These are phyloP conservation scores for Lutjanus campechanus DNA, from an alignment of 2,797 vertebrate species.

Conservation along the genomic window DNA sequence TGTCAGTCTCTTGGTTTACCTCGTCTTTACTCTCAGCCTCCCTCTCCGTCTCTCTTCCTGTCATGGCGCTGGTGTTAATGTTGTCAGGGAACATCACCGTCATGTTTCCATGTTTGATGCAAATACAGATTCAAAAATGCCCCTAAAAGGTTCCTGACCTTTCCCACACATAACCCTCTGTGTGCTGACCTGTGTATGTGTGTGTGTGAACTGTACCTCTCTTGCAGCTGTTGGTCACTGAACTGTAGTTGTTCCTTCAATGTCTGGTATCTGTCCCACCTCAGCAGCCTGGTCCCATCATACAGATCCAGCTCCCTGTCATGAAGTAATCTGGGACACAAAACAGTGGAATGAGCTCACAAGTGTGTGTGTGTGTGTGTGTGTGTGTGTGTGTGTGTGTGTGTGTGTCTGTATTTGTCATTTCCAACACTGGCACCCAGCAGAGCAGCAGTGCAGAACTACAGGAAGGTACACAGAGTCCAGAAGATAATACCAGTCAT, in stretches of 20 bases:
- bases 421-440: background rate
- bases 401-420: background rate
- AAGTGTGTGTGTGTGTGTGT: too few species aligned
- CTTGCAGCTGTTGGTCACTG: constrained; percentile 88
- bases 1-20: background rate
- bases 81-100: constrained; percentile 33
- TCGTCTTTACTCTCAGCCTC: constrained; percentile 9
- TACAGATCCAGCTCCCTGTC: constrained; percentile 95
- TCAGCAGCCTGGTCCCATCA: constrained; percentile 92
- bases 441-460: background rate
- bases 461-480: background rate
- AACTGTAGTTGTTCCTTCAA: constrained; percentile 91
- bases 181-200: background rate
- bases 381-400: too few species aligned
- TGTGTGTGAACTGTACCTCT: constrained; percentile 83
- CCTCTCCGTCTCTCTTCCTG: constrained; percentile 41
- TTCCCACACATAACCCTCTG: background rate
- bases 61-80: constrained; percentile 47
- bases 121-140: constrained; percentile 7
- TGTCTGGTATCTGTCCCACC: constrained; percentile 91
- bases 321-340: constrained; percentile 90
- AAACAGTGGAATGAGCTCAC: constrained; percentile 66
- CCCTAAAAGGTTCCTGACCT: background rate
- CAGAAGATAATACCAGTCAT: background rate
- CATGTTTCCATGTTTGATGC: constrained; percentile 10